Evolutionary conservation across 1,140 invertebrate species (phyloP), one percentile per base, ranked within the genome.

Genomic region (Samia ricini): DNA sequence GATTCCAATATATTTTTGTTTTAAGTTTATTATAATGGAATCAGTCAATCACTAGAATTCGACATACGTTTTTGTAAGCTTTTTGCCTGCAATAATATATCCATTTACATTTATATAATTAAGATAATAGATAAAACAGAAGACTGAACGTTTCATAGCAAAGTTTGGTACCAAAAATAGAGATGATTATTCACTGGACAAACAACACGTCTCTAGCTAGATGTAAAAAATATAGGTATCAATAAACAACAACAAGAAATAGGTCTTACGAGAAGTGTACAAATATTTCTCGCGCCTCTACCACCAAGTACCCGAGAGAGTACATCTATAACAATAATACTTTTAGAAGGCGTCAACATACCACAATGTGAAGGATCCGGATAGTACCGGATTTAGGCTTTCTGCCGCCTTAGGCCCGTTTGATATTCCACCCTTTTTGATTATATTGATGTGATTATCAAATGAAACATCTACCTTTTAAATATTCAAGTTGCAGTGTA

Each of bases 301-400:
- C 79, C 76, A 79, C n/a, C n/a, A n/a, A n/a, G 52, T 73, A 71
- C 63, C 67, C 60, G 63, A 86, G n/a, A n/a, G n/a, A n/a, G 81
- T 88, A 90, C 82, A 85, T 85, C 76, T 83, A 86, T 86, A 88
- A 90, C 84, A 88, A 90, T 88, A 88, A 88, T 90, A 90, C 83
- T 90, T 85, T 84, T 80, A 80, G 82, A 88, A 88, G 84, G 85
- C 87, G 76, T 86, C 77, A 79, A 85, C 83, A 81, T 89, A 85
- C 85, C 82, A 86, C 78, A 81, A 73, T 68, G 67, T 83, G 81
- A 86, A 83, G 80, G 85, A 85, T 76, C 74, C 33, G 26, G n/a
- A n/a, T n/a, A n/a, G n/a, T n/a, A n/a, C n/a, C n/a, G n/a, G n/a
- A n/a, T n/a, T n/a, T n/a, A n/a, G n/a, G n/a, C n/a, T n/a, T n/a